Conservation (phyloP, 1,140 invertebrate genomes). For the Rhopalosiphum maidis region DNA sequence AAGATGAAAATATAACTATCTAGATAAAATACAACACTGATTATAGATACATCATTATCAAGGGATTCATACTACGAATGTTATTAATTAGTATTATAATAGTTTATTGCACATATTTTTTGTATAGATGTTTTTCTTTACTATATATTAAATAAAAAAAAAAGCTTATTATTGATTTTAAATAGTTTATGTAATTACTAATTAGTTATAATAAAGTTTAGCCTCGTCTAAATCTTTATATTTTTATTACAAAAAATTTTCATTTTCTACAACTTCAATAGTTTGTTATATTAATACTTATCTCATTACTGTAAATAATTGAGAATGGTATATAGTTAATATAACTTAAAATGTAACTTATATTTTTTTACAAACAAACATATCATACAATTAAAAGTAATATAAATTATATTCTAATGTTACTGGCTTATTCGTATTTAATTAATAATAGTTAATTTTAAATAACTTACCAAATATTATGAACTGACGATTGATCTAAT, state of each 20-base stretch:
- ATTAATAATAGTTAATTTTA: not conserved
- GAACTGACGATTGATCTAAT: not conserved
- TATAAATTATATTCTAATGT: not conserved
- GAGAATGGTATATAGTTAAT: not conserved
- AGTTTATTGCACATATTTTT: not conserved
- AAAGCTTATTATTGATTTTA: not conserved
- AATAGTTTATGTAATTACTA: not conserved
- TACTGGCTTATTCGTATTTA: not conserved
- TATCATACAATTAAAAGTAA: not conserved
- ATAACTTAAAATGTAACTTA: not conserved
- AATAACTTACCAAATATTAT: not conserved
- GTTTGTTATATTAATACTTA: not conserved
- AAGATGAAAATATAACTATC: no score
- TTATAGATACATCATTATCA: no score
- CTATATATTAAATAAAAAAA: not conserved
- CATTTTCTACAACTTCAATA: not conserved
- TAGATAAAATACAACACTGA: no score
- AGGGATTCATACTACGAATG: no score
- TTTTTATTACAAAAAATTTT: not conserved
- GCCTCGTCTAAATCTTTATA: not conserved
- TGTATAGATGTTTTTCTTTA: not conserved
- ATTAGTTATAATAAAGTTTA: not conserved
- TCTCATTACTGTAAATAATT: not conserved
- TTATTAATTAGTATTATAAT: no score
- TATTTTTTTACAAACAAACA: not conserved